phyloP scores from a whole-genome alignment of 2,797 vertebrate genomes.

The Apogon hyalosoma region DNA sequence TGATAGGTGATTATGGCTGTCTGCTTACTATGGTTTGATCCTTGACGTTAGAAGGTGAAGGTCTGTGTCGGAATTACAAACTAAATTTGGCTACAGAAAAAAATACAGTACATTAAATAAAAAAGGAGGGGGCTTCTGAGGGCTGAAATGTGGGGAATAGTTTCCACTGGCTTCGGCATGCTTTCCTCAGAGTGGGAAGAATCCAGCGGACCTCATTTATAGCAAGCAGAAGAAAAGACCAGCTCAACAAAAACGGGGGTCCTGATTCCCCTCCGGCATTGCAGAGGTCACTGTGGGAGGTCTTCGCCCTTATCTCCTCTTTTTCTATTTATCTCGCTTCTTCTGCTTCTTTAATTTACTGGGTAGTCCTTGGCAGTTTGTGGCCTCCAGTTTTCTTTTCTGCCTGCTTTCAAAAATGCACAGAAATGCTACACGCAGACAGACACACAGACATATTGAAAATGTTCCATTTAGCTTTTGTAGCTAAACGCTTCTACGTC shows the following conservation, averaged over 20 bases:
- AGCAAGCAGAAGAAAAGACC: constrained; percentile 25
- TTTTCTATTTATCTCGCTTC: constrained; percentile 6
- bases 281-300: constrained; percentile 36
- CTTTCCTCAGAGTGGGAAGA: constrained; percentile 1
- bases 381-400: constrained; percentile 3
- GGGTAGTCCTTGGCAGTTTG: constrained; percentile 10
- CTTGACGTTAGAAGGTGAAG: constrained; percentile 18
- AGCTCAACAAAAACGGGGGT: constrained; percentile 26
- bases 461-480: not conserved
- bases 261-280: constrained; percentile 23
- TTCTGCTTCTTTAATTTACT: constrained; percentile 5
- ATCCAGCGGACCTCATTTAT: constrained; percentile 40
- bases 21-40: constrained; percentile 12
- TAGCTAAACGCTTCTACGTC: not conserved
- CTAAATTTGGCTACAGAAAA: not conserved
- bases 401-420: not conserved
- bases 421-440: not conserved
- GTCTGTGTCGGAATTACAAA: not conserved
- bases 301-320: constrained; percentile 11
- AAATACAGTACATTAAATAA: constrained; percentile 7
- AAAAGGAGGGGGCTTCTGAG: not conserved
- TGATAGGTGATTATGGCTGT: constrained; percentile 18
- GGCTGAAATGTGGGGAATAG: not conserved
- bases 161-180: not conserved
- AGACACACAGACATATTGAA: not conserved